Evolutionary conservation across 2,888 invertebrate genomes (phyloP), one percentile per base, ranked within the genome.

Genomic region (Ochropacha duplaris): DNA sequence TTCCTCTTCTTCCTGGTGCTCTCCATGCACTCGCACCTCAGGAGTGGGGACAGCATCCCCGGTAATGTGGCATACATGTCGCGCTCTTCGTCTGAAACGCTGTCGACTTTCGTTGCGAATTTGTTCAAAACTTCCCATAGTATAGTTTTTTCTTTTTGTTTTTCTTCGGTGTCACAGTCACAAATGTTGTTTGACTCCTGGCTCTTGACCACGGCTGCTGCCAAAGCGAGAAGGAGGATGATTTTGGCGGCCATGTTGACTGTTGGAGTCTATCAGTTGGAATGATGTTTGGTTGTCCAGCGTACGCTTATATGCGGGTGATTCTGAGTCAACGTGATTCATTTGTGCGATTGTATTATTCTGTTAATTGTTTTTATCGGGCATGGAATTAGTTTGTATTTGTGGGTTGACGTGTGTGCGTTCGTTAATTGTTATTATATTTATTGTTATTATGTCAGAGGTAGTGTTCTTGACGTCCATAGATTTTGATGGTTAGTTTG

Each of bases 1-100:
- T 62, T 75, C 39, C 80, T 61, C 56, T 77, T 81, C 58, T 55
- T 69, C 26, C 81, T 68, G 14, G 59, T 60, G 5, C 69, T 74
- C 26, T 72, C 70, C 4, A 65, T 57, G 50, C 80, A 81, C 12
- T 71, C 60, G 50, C 74, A 69, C 3, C 72, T 71, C 1, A 70
- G 54, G 0, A 72, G 64, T 6, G 77, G 74, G 1, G 69, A 69
- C 11, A 81, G 50, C 4, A 67, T 57, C 0, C 74, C 81, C 0
- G 81, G 75, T 0, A 65, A 49, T 0, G 75, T 79, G 0, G 74
- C 65, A 24, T 64, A 65, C 1, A 65, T 0, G 0, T 54, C 52
- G 0, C 54, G 59, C 0, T 70, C 62, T 0, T 64, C 65, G 3
- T 67, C 31, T 0, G 55, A 4, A 19, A 5, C 31, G 0, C 31